Base-by-base conservation (phyloP, 2,113 vertebrate species). In the Seriola rivoliana region DNA sequence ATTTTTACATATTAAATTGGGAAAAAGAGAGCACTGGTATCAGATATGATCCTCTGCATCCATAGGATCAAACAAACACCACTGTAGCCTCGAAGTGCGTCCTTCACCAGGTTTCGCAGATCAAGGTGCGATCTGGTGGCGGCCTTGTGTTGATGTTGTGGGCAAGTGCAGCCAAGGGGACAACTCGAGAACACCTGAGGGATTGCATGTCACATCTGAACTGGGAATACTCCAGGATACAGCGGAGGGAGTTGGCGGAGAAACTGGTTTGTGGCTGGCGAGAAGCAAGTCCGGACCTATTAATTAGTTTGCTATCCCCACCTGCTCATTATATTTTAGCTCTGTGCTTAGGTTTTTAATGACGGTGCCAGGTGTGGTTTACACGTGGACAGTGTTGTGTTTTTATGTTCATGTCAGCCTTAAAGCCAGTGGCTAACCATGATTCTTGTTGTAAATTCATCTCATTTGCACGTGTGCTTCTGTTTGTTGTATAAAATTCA, bases 401-500 rank as follows among this genome's bases (percentile, higher is more conserved):
- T 36, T 36, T 36, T 36, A 36, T 36, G 34, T 36, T 36, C 34
- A 71, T 34, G 54, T 50, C 17, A 29, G 23, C 48, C 19, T 19
- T 40, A 36, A 36, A 69, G 8, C 40, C 29, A 1, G 7, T 54
- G 42, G 65, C 34, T 67, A 17, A 36, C 55, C 19, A 42, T 1
- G 16, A 34, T 23, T 60, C 19, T 0, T 21, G 17, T 72, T 40
- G 9, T 50, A 46, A 79, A 52, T 36, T 46, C 8, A 23, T 68
- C 50, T 52, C 4, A 55, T 74, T 81, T 55, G 54, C 74, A 81
- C n/a, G 63, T 44, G 23, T 78, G 34, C 11, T 17, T n/a, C 57
- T 62, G n/a, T 73, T 34, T 48, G 16, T 63, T 4, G 9, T 0
- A 55, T 44, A 11, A 1, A 58, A 52, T 76, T 80, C 13, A 75